A percentile compares a stretch with the other conserved stretches of the same genome.
These are phyloP conservation scores for Melanargia galathea DNA, from an alignment of 2,888 invertebrate genomes.

Conservation along the genomic window DNA sequence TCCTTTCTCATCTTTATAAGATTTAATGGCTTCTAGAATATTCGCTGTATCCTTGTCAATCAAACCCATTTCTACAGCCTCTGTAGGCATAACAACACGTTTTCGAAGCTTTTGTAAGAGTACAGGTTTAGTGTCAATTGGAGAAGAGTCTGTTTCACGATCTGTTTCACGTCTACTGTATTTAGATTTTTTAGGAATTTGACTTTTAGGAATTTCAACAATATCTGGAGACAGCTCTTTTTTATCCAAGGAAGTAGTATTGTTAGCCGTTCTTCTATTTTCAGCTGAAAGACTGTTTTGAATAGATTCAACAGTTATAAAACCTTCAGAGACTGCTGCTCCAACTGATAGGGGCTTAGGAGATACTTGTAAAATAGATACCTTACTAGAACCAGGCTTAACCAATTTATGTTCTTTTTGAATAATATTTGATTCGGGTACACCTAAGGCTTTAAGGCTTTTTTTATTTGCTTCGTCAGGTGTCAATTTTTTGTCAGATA, in stretches of 20 bases:
- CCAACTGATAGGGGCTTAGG: slow-evolving; percentile 82
- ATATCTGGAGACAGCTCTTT: slow-evolving; percentile 64
- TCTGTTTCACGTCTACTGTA: slow-evolving; percentile 85
- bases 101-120: slow-evolving; percentile 90
- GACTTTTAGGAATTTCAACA: slow-evolving; percentile 81
- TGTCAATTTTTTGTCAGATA: slow-evolving; percentile 80
- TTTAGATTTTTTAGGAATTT: slow-evolving; percentile 84
- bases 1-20: slow-evolving; percentile 81
- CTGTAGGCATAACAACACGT: slow-evolving; percentile 87
- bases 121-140: slow-evolving; percentile 85
- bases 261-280: slow-evolving; percentile 53
- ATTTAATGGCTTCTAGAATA: slow-evolving; percentile 84
- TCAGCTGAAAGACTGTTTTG: slow-evolving; percentile 71
- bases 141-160: slow-evolving; percentile 62
- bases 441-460: slow-evolving; percentile 64
- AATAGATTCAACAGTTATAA: slow-evolving; percentile 79
- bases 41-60: slow-evolving; percentile 89
- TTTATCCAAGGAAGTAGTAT: slow-evolving; percentile 47
- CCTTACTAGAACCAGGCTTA: slow-evolving; percentile 47
- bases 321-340: slow-evolving; percentile 82
- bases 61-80: slow-evolving; percentile 90
- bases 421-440: slow-evolving; percentile 9
- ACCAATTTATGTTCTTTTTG: slow-evolving; percentile 12
- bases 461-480: slow-evolving; percentile 84
- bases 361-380: slow-evolving; percentile 58